Base-by-base conservation (phyloP, 35 echinoderm and acorn worm species). In the Chiridota heheva region DNA sequence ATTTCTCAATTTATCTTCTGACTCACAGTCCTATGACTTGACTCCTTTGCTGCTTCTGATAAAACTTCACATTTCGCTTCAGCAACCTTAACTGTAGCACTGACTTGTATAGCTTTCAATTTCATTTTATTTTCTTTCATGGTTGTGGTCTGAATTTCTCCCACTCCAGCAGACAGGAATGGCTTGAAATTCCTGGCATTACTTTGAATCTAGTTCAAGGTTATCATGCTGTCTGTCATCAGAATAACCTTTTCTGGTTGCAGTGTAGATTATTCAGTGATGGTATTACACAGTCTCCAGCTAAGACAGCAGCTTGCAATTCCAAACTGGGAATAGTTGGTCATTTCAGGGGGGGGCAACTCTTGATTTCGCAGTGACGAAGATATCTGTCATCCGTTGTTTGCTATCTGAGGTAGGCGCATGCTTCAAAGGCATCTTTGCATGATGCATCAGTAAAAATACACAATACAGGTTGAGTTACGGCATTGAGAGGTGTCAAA, bases 81-180 rank as follows among this genome's bases (percentile, higher is more conserved):
- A n/a, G n/a, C n/a, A n/a, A n/a, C n/a, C n/a, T n/a, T n/a, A n/a
- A n/a, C n/a, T n/a, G n/a, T n/a, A n/a, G n/a, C n/a, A n/a, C n/a
- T n/a, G n/a, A n/a, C n/a, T n/a, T n/a, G n/a, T n/a, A n/a, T n/a
- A n/a, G n/a, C n/a, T n/a, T n/a, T n/a, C n/a, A n/a, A n/a, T n/a
- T n/a, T n/a, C n/a, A n/a, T n/a, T n/a, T n/a, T n/a, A n/a, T n/a
- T n/a, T n/a, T n/a, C n/a, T n/a, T n/a, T n/a, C n/a, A n/a, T n/a
- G n/a, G n/a, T n/a, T n/a, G n/a, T n/a, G n/a, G 30, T 80, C 55
- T 91, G 88, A 26, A 80, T 91, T 72, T 91, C 81, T 61, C 70
- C 81, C 3, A 91, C 71, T 80, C 88, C 78, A 57, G 55, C 73
- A 22, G 88, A 67, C 6, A 91, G 60, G 67, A 91, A 91, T 28